phyloP scores from a whole-genome alignment of 2,888 invertebrate species.

The Alviniconcha strummeri region DNA sequence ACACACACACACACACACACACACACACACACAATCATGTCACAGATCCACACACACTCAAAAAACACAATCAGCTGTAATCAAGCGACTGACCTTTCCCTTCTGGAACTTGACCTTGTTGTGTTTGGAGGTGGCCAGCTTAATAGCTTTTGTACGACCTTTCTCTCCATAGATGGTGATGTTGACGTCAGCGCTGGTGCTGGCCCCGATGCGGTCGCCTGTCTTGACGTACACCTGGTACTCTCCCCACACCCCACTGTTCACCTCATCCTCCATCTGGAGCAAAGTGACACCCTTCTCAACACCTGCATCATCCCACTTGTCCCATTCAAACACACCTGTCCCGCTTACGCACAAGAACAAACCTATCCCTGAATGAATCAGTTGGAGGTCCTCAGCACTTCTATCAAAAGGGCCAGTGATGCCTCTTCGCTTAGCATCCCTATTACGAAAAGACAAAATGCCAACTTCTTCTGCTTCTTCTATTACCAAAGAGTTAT shows the following conservation, averaged over 20 bases:
- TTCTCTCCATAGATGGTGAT: constrained; percentile 68
- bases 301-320: too few relatives aligned
- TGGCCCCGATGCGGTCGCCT: constrained; percentile 65
- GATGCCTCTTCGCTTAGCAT: too few relatives aligned
- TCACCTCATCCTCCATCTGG: constrained; percentile 61
- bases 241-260: constrained; percentile 55
- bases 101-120: constrained; percentile 70
- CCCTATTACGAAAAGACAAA: too few relatives aligned
- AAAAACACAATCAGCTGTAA: background rate
- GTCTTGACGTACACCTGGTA: constrained; percentile 68
- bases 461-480: too few relatives aligned
- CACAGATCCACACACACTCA: background rate
- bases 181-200: constrained; percentile 67
- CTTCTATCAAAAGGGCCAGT: too few relatives aligned
- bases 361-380: constrained; percentile 50
- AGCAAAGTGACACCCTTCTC: too few relatives aligned
- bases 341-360: constrained; percentile 52
- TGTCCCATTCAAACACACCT: too few relatives aligned
- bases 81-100: constrained; percentile 59
- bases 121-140: constrained; percentile 61
- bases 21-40: background rate
- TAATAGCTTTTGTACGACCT: constrained; percentile 65
- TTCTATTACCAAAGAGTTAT: too few relatives aligned
- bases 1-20: background rate
- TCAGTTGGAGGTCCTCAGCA: too few relatives aligned